Percentiles rank a stretch among this genome's conserved stretches.
Conservation (phyloP, 2,797 vertebrate species). For the Silurus aristotelis region DNA sequence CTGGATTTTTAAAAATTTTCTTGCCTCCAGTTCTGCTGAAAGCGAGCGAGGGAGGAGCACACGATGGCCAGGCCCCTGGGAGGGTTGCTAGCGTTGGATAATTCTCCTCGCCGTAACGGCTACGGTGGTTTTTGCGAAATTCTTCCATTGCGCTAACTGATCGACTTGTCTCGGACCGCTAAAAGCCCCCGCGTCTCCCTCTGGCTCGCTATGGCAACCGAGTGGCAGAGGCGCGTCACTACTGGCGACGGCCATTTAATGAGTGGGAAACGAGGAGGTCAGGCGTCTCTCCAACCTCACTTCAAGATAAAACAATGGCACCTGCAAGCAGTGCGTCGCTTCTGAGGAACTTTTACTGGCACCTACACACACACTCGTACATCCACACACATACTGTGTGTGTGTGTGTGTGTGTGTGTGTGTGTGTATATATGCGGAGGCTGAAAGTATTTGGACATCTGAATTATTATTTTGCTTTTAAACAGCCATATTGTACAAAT, state of each 20-base stretch:
- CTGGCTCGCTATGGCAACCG: conserved; percentile 63
- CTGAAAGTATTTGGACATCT: no score
- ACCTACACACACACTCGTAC: not conserved
- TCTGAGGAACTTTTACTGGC: no score
- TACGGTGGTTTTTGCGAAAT: conserved; percentile 66
- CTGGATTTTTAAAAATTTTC: conserved; percentile 17
- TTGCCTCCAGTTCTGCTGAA: conserved; percentile 24
- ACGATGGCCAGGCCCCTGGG: conserved; percentile 56
- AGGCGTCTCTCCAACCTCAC: conserved; percentile 51
- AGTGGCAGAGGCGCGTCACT: conserved; percentile 53
- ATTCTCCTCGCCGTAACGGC: conserved; percentile 65
- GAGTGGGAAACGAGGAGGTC: conserved; percentile 57
- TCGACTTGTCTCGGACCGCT: conserved; percentile 76
- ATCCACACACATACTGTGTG: no score
- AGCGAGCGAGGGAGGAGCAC: conserved; percentile 58
- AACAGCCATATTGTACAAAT: no score
- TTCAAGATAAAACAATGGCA: conserved; percentile 40
- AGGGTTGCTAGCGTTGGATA: conserved; percentile 55
- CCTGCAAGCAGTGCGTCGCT: conserved; percentile 22
- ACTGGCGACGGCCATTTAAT: conserved; percentile 62
- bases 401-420: no score
- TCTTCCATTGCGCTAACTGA: conserved; percentile 73
- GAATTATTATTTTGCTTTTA: no score
- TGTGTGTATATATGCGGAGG: no score
- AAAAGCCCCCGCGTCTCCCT: conserved; percentile 58